Percentiles rank a stretch among this genome's conserved stretches.
phyloP scores from a whole-genome alignment of 1,140 invertebrate genomes.

The Maniola jurtina region DNA sequence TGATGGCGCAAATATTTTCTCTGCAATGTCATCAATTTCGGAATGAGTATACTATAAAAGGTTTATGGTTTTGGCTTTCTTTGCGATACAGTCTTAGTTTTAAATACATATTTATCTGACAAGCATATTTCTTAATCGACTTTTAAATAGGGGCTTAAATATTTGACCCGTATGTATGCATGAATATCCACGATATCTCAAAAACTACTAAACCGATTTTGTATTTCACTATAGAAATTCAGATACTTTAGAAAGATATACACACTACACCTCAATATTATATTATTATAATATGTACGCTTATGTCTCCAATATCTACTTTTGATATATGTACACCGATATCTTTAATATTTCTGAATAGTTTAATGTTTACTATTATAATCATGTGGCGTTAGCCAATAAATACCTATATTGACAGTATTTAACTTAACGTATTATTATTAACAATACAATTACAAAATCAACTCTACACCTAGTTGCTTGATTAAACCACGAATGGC shows the following conservation, averaged over 20 bases:
- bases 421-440: neutral
- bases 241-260: too few relatives aligned
- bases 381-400: neutral
- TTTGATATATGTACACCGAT: too few relatives aligned
- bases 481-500: conserved; percentile 24
- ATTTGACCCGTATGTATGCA: too few relatives aligned
- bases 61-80: neutral
- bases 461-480: conserved; percentile 10
- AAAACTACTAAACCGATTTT: too few relatives aligned
- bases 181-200: neutral
- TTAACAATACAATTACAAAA: conserved; percentile 16
- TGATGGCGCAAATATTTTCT: conserved; percentile 10
- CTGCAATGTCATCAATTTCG: conserved; percentile 6
- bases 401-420: neutral
- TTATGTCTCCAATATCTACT: too few relatives aligned
- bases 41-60: conserved; percentile 3
- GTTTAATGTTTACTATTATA: too few relatives aligned
- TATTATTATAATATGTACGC: too few relatives aligned
- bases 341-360: too few relatives aligned
- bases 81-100: neutral
- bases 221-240: too few relatives aligned
- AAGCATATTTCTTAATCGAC: too few relatives aligned
- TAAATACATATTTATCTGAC: neutral
- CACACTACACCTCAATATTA: too few relatives aligned
- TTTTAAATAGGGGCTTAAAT: too few relatives aligned